Evolutionary conservation across 2,113 vertebrate genomes (phyloP).

Genomic region (Dryoscopus gambensis): DNA sequence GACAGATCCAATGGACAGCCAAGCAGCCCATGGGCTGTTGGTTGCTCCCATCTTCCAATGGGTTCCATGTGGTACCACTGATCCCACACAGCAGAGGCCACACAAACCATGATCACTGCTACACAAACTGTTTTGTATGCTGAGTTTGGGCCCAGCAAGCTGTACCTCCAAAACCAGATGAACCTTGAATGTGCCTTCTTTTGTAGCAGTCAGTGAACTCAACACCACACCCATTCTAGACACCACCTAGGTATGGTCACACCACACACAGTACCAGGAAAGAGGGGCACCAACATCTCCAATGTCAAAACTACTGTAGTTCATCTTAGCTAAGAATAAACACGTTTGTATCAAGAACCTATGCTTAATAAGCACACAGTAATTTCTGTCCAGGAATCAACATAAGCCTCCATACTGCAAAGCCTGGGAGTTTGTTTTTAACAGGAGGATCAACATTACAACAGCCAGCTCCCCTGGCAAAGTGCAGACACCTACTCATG

Average conservation of each 20-base stretch:
- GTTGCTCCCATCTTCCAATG: accelerated
- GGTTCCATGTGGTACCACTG: accelerated
- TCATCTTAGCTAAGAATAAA: not conserved
- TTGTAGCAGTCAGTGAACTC: not conserved
- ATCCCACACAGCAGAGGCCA: not conserved
- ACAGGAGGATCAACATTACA: accelerated
- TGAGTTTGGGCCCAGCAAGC: not conserved
- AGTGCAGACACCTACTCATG: accelerated
- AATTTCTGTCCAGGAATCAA: not conserved
- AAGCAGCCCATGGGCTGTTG: accelerated
- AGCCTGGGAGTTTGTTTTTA: not conserved
- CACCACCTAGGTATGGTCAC: not conserved
- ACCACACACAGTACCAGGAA: accelerated
- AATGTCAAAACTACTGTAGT: accelerated
- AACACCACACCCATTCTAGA: too few species aligned
- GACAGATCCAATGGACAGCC: accelerated
- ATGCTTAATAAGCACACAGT: accelerated
- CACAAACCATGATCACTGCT: accelerated
- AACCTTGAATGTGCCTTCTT: not conserved
- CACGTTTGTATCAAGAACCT: accelerated
- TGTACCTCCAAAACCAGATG: accelerated
- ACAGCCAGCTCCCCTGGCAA: not conserved
- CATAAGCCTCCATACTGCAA: accelerated
- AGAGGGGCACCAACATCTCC: accelerated
- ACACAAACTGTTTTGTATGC: accelerated